Evolutionary conservation across 2,113 vertebrate species (phyloP).

Genomic region (Sorex fumeus): DNA sequence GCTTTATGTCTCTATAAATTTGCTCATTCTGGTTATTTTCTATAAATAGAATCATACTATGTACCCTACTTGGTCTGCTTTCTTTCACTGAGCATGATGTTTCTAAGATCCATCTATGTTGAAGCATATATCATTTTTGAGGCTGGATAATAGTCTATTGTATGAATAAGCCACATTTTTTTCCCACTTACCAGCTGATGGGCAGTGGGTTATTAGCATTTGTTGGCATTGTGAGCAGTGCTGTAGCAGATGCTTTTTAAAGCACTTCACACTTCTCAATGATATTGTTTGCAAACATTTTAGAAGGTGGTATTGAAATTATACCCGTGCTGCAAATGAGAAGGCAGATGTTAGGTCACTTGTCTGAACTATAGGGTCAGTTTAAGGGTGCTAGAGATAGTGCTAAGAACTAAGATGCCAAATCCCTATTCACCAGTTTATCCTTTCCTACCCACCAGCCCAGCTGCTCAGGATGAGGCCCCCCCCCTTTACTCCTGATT

Average conservation of each 20-base stretch:
- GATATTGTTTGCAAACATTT: not conserved
- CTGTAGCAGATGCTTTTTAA: not conserved
- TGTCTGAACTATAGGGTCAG: not conserved
- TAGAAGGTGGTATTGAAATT: not conserved
- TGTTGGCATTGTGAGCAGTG: not conserved
- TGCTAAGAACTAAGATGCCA: not conserved
- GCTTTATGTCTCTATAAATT: not conserved
- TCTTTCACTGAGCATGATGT: constrained; percentile 1
- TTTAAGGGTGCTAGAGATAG: not conserved
- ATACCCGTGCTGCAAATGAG: not conserved
- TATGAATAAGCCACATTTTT: not conserved
- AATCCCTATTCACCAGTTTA: not conserved
- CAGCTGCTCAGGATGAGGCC: not conserved
- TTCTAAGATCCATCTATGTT: not conserved
- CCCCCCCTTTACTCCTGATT: accelerated
- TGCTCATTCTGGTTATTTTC: not conserved
- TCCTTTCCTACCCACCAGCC: not conserved
- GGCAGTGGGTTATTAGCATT: not conserved
- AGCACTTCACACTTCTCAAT: constrained; percentile 2
- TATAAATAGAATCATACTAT: not conserved
- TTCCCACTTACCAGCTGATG: not conserved
- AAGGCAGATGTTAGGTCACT: not conserved
- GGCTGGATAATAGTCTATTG: not conserved
- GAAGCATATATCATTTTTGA: not conserved
- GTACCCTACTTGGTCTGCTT: not conserved